Evolutionary conservation across 53 echinoderm and acorn worm genomes (phyloP).

Genomic region (Zoroaster sp.): DNA sequence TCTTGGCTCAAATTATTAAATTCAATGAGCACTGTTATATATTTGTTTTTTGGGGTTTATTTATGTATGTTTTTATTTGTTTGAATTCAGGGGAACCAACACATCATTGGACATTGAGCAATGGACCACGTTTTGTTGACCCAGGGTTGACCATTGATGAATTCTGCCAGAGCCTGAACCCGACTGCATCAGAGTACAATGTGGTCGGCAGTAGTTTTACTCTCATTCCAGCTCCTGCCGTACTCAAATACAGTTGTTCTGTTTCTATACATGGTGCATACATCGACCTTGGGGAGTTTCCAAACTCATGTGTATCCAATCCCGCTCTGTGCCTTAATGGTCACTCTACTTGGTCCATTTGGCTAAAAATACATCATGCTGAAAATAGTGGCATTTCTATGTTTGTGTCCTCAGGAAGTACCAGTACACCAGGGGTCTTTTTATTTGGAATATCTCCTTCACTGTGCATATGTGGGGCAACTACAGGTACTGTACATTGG

Average conservation of each 20-base stretch:
- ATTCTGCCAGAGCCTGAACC: background rate
- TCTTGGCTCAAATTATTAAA: background rate
- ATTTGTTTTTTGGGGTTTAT: too few relatives aligned
- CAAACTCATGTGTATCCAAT: background rate
- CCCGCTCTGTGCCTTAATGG: background rate
- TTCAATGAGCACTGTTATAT: too few relatives aligned
- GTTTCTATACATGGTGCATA: background rate
- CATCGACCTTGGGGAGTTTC: background rate
- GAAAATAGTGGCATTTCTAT: background rate
- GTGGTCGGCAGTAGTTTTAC: background rate
- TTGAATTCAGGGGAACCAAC: background rate
- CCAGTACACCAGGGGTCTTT: too few relatives aligned
- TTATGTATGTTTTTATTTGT: too few relatives aligned
- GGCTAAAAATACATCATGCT: background rate
- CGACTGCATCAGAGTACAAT: background rate
- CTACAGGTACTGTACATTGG: background rate
- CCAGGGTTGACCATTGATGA: background rate
- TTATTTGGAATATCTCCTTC: too few relatives aligned
- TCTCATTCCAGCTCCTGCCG: background rate
- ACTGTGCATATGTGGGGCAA: background rate
- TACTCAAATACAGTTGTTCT: background rate
- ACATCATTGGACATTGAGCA: background rate
- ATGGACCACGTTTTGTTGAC: background rate
- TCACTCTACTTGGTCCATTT: slow-evolving; percentile 23
- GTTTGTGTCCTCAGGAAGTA: background rate